These are phyloP conservation scores for Nasonia longicornis DNA, from an alignment of 1,140 invertebrate species.

Conservation along the genomic window DNA sequence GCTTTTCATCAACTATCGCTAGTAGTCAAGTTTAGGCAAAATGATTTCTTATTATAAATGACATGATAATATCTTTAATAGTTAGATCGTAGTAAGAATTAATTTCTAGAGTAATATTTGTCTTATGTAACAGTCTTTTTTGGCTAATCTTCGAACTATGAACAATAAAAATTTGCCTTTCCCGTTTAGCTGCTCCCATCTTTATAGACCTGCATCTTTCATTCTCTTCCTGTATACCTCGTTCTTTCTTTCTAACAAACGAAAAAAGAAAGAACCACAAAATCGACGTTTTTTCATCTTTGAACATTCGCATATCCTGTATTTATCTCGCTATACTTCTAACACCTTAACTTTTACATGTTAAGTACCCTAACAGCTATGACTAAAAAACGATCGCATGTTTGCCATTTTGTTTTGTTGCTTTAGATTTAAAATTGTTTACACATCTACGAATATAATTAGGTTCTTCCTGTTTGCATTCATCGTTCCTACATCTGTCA, in stretches of 20 bases:
- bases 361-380: conserved; percentile 55
- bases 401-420: conserved; percentile 34
- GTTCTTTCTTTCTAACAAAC: conserved; percentile 42
- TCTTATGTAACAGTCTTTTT: conserved; percentile 67
- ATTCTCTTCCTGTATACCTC: conserved; percentile 12
- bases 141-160: conserved; percentile 63
- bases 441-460: conserved; percentile 27
- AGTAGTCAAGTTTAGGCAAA: conserved; percentile 52
- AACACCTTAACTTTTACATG: conserved; percentile 43
- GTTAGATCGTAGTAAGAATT: conserved; percentile 58
- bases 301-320: conserved; percentile 21
- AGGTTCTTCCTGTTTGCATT: conserved; percentile 12
- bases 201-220: conserved; percentile 12
- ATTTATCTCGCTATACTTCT: conserved; percentile 27
- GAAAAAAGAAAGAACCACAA: conserved; percentile 42
- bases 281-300: conserved; percentile 21
- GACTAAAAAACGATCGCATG: conserved; percentile 53
- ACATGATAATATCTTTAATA: conserved; percentile 56
- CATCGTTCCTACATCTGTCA: not conserved
- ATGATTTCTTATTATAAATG: conserved; percentile 52
- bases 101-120: conserved; percentile 61
- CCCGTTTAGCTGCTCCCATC: conserved; percentile 14
- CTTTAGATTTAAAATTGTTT: conserved; percentile 11
- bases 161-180: conserved; percentile 62
- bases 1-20: conserved; percentile 48